Conservation (phyloP, 2,113 vertebrate genomes). For the Paratilapia polleni region DNA sequence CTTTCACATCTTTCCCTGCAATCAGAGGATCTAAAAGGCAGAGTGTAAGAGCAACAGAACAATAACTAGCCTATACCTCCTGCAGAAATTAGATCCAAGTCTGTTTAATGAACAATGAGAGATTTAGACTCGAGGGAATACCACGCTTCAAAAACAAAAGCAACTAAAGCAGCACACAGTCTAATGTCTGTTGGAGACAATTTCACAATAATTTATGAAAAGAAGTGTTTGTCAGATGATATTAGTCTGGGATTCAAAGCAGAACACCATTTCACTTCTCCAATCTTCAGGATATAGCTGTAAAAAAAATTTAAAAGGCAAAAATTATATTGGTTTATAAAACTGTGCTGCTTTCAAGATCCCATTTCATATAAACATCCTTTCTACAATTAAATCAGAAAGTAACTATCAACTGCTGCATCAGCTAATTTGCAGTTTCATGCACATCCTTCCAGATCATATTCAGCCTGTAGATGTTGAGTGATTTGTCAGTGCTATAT, state of each 20-base stretch:
- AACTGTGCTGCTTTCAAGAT: neutral
- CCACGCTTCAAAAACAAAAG: neutral
- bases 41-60: neutral
- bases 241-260: slow-evolving; percentile 2
- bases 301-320: neutral
- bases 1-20: neutral
- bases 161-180: neutral
- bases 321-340: neutral
- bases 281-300: neutral
- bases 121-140: neutral
- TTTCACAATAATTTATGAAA: neutral
- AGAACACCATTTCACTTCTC: neutral
- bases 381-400: neutral
- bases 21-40: neutral
- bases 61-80: neutral
- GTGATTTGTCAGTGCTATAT: fast-evolving
- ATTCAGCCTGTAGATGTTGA: neutral
- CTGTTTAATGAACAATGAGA: neutral
- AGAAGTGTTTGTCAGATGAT: neutral
- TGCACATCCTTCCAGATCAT: neutral
- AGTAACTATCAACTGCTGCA: neutral
- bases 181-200: neutral
- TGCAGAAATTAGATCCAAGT: neutral
- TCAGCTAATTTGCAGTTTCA: neutral
- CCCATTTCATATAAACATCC: neutral